Conservation (phyloP, 2,113 vertebrate species). For the Siphamia tubifer region DNA sequence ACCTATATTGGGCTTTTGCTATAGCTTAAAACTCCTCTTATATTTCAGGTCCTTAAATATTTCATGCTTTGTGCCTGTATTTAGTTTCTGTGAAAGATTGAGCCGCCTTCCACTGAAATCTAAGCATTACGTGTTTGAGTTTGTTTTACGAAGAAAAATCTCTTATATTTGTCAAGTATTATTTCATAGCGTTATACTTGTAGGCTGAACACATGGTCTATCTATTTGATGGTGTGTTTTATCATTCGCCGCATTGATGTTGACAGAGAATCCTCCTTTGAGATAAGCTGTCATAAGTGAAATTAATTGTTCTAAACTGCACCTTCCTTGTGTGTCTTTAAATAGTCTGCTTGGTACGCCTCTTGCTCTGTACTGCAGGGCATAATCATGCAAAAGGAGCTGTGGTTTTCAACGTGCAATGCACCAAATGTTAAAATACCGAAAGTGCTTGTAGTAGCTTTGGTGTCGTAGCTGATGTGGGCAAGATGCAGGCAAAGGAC, state of each 20-base stretch:
- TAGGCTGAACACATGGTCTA: background rate
- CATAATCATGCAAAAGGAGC: constrained; percentile 10
- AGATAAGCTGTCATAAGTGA: constrained; percentile 39
- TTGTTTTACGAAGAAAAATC: background rate
- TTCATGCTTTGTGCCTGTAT: constrained; percentile 36
- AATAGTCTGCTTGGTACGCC: constrained; percentile 33
- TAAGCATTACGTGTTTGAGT: background rate
- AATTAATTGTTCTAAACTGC: constrained; percentile 40
- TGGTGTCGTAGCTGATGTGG: background rate
- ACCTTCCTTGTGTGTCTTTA: constrained; percentile 45
- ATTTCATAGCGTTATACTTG: constrained; percentile 9
- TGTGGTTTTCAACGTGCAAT: background rate
- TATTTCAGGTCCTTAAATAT: constrained; percentile 42
- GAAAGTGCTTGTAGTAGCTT: constrained; percentile 24
- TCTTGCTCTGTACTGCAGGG: constrained; percentile 4
- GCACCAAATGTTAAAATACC: constrained; percentile 2
- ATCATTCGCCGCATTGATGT: constrained; percentile 6
- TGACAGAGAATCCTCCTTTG: constrained; percentile 29
- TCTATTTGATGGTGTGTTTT: constrained; percentile 17
- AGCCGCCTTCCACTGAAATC: background rate
- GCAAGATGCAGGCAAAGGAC: background rate
- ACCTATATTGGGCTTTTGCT: background rate
- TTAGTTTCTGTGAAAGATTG: constrained; percentile 26
- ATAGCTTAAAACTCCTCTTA: background rate
- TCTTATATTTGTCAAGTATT: background rate